These are phyloP conservation scores for Tetragonisca angustula DNA, from an alignment of 2,888 invertebrate species.

Conservation along the genomic window DNA sequence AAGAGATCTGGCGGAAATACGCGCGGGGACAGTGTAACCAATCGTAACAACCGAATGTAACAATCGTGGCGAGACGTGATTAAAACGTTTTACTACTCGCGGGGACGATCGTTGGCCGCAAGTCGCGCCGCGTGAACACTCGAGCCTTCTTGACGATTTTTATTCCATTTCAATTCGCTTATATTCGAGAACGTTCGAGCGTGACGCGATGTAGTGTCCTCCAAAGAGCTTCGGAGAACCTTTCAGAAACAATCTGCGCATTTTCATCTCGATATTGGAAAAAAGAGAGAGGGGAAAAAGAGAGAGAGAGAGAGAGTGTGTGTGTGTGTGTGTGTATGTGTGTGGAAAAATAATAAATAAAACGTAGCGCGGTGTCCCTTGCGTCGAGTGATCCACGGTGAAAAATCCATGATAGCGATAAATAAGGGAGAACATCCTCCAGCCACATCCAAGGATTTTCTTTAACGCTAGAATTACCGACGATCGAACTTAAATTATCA, in stretches of 20 bases:
- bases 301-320: neutral
- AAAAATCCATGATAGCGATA: neutral
- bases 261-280: slow-evolving; percentile 2
- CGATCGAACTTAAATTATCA: too few relatives aligned
- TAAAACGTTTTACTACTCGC: too few relatives aligned
- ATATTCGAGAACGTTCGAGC: slow-evolving; percentile 42
- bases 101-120: too few relatives aligned
- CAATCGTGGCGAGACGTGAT: too few relatives aligned
- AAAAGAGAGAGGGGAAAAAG: neutral
- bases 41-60: too few relatives aligned
- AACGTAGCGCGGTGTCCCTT: neutral
- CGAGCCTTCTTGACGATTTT: slow-evolving; percentile 13
- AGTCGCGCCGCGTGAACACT: neutral
- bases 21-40: too few relatives aligned
- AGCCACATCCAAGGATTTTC: too few relatives aligned
- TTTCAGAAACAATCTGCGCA: slow-evolving; percentile 46
- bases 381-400: neutral
- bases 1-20: too few relatives aligned
- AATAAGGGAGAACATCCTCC: too few relatives aligned
- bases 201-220: slow-evolving; percentile 44
- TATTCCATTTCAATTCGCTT: slow-evolving; percentile 16
- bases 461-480: too few relatives aligned
- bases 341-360: neutral
- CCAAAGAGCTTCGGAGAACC: slow-evolving; percentile 27
- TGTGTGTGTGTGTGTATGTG: too few relatives aligned